Conservation (phyloP, 1,140 invertebrate species). For the Leptinotarsa defecta region DNA sequence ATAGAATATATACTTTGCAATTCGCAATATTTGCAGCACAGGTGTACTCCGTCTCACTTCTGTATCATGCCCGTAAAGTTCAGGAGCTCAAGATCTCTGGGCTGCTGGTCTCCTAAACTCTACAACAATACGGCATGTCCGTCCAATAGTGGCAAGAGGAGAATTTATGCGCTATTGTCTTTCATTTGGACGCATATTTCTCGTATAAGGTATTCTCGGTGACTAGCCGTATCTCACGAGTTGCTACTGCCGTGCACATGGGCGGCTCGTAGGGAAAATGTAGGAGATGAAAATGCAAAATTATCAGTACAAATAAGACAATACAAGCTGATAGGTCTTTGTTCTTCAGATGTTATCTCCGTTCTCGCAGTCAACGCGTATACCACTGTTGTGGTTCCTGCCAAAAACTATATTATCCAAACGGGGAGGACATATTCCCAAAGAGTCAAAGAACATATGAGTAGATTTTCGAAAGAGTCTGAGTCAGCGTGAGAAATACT, state of each 20-base stretch:
- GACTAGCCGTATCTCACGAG: constrained; percentile 45
- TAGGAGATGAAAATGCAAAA: too few species aligned
- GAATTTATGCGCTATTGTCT: constrained; percentile 57
- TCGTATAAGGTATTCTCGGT: constrained; percentile 47
- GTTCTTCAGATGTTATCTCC: too few species aligned
- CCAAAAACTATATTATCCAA: too few species aligned
- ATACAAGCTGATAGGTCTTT: too few species aligned
- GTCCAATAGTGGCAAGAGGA: constrained; percentile 28
- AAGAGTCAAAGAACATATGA: too few species aligned
- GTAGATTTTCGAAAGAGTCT: too few species aligned
- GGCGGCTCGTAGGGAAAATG: neutral
- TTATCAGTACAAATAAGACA: too few species aligned
- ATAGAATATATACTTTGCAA: neutral
- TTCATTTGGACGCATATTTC: constrained; percentile 55
- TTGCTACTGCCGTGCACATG: constrained; percentile 16
- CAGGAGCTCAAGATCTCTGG: constrained; percentile 11
- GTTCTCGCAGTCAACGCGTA: too few species aligned
- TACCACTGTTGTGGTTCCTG: too few species aligned
- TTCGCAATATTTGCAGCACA: constrained; percentile 2
- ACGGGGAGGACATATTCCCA: too few species aligned
- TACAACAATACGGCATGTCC: constrained; percentile 39
- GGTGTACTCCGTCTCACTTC: constrained; percentile 8
- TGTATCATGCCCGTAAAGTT: constrained; percentile 17
- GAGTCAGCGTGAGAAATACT: too few species aligned
- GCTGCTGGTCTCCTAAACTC: constrained; percentile 15